A percentile compares a stretch with the other conserved stretches of the same genome.
Evolutionary conservation across 2,888 invertebrate species (phyloP).

Genomic region (Nemoura dubitans): DNA sequence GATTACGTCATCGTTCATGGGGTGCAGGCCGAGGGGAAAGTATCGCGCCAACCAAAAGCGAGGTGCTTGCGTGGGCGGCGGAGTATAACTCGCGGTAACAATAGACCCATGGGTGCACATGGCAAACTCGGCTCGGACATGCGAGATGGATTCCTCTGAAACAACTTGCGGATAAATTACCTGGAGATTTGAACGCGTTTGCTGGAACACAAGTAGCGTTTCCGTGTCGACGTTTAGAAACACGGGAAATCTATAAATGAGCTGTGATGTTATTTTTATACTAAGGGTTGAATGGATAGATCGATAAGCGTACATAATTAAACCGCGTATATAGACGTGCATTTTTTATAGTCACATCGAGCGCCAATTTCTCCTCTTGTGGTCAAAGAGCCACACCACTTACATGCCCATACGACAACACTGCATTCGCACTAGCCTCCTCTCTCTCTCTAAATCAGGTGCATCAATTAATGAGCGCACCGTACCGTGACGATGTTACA

Average conservation of each 20-base stretch:
- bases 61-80: neutral
- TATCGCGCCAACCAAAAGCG: conserved; percentile 12
- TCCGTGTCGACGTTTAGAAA: neutral
- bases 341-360: neutral
- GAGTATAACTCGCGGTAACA: neutral
- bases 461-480: neutral
- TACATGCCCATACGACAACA: neutral
- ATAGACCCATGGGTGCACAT: neutral
- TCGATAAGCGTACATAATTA: neutral
- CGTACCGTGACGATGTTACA: neutral
- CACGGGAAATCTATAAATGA: neutral
- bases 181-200: neutral
- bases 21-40: neutral
- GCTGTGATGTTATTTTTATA: neutral
- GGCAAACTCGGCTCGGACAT: neutral
- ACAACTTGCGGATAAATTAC: neutral
- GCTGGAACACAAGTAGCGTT: neutral
- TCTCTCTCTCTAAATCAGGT: neutral
- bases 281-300: neutral
- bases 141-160: neutral
- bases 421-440: neutral
- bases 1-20: neutral
- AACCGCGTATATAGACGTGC: neutral
- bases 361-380: neutral
- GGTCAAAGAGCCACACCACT: neutral